Percentiles rank a stretch among this genome's conserved stretches.
phyloP scores from a whole-genome alignment of 1,140 invertebrate genomes.

The Sycophaga agraensis region DNA sequence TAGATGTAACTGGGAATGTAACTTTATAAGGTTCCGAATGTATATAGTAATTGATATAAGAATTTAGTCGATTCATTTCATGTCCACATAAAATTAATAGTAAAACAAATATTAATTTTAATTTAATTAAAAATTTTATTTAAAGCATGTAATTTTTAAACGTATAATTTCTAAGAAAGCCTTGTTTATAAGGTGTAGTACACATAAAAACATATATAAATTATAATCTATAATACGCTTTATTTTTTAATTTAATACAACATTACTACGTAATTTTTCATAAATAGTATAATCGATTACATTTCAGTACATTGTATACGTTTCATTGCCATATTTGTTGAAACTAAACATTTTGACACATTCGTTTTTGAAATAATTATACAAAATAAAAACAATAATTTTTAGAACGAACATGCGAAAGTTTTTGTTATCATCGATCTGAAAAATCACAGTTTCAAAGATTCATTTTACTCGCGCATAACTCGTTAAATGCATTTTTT shows the following conservation, averaged over 20 bases:
- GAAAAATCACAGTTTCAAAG: constrained; percentile 3
- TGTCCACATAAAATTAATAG: no score
- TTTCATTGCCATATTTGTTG: background rate
- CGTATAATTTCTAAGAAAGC: constrained; percentile 7
- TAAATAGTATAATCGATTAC: background rate
- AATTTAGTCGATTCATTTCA: no score
- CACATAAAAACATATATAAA: constrained; percentile 5
- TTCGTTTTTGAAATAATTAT: no score
- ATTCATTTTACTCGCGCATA: background rate
- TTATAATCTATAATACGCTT: background rate
- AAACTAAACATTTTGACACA: background rate
- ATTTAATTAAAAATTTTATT: no score
- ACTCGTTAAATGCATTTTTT: background rate
- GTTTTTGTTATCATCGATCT: no score
- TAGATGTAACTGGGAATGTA: no score
- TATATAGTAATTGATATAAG: no score
- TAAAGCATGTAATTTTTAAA: background rate
- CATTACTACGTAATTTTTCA: background rate
- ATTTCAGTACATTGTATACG: background rate
- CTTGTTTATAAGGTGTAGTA: constrained; percentile 2
- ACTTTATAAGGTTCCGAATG: no score
- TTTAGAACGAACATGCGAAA: no score
- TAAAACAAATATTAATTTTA: no score
- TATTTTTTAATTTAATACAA: background rate
- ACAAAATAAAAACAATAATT: no score